Conservation (phyloP, 2,113 vertebrate genomes). For the Anoura caudifer region DNA sequence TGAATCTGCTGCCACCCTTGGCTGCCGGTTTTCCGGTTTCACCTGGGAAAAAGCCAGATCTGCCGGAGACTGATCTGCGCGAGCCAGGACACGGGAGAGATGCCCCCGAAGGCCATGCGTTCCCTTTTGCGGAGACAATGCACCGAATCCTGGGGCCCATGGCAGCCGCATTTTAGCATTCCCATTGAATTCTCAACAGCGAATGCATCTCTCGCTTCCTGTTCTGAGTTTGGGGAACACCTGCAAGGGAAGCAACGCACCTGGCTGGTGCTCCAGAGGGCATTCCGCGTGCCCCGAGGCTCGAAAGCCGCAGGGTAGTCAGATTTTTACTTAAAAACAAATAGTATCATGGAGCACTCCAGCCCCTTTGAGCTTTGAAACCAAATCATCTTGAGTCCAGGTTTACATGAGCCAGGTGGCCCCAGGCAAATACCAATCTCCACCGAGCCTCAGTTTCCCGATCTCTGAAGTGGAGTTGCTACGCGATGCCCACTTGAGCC, state of each 20-base stretch:
- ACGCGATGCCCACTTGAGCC: accelerated
- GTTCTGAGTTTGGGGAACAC: background rate
- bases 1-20: slow-evolving; percentile 43
- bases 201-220: background rate
- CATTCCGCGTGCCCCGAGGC: background rate
- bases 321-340: background rate
- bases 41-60: slow-evolving; percentile 60
- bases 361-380: background rate
- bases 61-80: slow-evolving; percentile 3
- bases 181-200: background rate
- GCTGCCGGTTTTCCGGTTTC: slow-evolving; percentile 67
- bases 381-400: background rate
- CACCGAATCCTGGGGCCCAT: background rate
- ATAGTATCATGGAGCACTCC: too few species aligned
- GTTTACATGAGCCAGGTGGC: background rate
- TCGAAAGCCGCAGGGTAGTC: background rate
- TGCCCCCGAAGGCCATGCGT: background rate
- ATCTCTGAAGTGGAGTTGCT: background rate
- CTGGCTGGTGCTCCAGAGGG: background rate
- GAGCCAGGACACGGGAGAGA: background rate
- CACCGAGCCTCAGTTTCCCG: background rate
- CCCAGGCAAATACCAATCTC: background rate
- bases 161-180: background rate
- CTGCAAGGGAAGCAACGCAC: background rate
- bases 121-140: background rate